Percentiles rank a stretch among this genome's conserved stretches.
These are phyloP conservation scores for Neodiprion fabricii DNA, from an alignment of 1,140 invertebrate species.

Conservation along the genomic window DNA sequence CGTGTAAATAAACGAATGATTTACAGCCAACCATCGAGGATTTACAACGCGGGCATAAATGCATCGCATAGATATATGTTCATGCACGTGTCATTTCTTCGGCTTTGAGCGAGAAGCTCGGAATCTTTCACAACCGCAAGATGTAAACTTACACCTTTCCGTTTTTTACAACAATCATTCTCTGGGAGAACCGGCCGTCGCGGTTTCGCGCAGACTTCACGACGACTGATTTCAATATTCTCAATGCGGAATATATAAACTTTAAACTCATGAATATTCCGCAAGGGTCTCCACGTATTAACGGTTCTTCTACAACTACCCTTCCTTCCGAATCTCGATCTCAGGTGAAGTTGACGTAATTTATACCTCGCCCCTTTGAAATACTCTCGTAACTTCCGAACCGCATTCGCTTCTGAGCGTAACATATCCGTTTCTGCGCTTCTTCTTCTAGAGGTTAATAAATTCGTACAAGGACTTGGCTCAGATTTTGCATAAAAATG, in stretches of 20 bases:
- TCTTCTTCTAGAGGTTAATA: no score
- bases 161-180: neutral
- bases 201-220: neutral
- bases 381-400: no score
- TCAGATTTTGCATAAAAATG: no score
- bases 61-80: neutral
- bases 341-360: no score
- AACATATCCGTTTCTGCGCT: no score
- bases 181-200: neutral
- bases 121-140: neutral
- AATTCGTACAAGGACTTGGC: no score
- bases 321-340: neutral
- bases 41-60: neutral
- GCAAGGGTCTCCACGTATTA: neutral
- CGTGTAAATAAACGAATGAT: slow-evolving; percentile 7
- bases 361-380: no score
- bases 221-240: slow-evolving; percentile 2
- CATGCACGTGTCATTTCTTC: neutral
- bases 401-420: no score
- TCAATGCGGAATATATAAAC: slow-evolving; percentile 2
- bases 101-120: neutral
- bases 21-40: neutral
- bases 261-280: neutral
- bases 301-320: neutral
- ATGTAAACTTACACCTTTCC: neutral